Conservation (phyloP, 1,140 invertebrate genomes). For the Epicauta chinensis region DNA sequence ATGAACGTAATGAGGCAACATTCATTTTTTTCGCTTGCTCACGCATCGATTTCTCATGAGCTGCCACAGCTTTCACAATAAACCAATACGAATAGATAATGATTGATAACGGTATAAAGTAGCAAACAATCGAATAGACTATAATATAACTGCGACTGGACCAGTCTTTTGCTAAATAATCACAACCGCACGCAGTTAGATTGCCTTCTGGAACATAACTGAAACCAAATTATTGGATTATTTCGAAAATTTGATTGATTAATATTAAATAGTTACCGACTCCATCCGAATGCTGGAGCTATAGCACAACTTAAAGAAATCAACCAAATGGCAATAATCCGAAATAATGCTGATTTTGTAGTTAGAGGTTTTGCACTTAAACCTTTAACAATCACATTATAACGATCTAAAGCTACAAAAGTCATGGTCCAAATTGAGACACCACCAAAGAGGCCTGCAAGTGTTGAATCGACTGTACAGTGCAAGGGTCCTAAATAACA, state of each 20-base stretch:
- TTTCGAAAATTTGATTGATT: too few species aligned
- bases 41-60: conserved; percentile 73
- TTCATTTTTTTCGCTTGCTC: conserved; percentile 84
- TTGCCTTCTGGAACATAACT: conserved; percentile 80
- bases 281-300: too few species aligned
- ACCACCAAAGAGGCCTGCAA: conserved; percentile 73
- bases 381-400: conserved; percentile 76
- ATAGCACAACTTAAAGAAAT: conserved; percentile 63
- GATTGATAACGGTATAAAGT: conserved; percentile 61
- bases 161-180: conserved; percentile 66
- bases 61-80: conserved; percentile 70
- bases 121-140: conserved; percentile 61
- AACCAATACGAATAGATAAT: conserved; percentile 74
- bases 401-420: conserved; percentile 73
- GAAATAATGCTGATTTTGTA: conserved; percentile 57
- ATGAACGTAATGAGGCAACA: conserved; percentile 65
- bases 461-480: conserved; percentile 55
- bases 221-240: too few species aligned
- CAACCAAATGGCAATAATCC: conserved; percentile 63
- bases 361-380: conserved; percentile 65
- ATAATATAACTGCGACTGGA: conserved; percentile 61
- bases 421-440: conserved; percentile 79
- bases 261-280: too few species aligned
- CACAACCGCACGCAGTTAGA: conserved; percentile 78
- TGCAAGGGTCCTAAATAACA: conserved; percentile 24